phyloP scores from a whole-genome alignment of 1,140 invertebrate genomes.

The Rhyzopertha dominica region DNA sequence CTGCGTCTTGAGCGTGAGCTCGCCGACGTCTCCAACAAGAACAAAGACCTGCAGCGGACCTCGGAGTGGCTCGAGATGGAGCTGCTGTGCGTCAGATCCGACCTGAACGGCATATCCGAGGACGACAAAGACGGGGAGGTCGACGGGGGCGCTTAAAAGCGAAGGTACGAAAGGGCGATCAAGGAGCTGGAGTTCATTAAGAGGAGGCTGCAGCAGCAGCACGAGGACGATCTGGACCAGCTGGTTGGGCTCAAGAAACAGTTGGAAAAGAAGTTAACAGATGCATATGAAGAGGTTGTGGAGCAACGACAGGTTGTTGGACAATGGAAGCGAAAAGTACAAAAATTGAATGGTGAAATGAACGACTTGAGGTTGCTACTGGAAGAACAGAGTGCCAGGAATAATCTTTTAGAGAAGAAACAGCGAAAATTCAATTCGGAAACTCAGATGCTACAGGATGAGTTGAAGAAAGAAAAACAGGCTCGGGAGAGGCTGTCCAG shows the following conservation, averaged over 20 bases:
- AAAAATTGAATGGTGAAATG: conserved; percentile 86
- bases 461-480: conserved; percentile 71
- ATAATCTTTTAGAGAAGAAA: conserved; percentile 90
- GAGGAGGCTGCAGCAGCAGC: conserved; percentile 79
- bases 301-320: conserved; percentile 81
- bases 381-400: conserved; percentile 88
- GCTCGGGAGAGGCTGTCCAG: conserved; percentile 72
- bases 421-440: conserved; percentile 91
- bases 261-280: conserved; percentile 87
- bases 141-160: conserved; percentile 62
- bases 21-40: conserved; percentile 68
- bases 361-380: conserved; percentile 83
- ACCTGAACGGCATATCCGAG: conserved; percentile 57
- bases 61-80: conserved; percentile 83
- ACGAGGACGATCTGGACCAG: conserved; percentile 90
- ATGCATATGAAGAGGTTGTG: conserved; percentile 87
- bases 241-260: conserved; percentile 85
- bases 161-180: conserved; percentile 75
- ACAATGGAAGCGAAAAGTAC: conserved; percentile 88
- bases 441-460: conserved; percentile 74
- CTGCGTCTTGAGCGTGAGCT: conserved; percentile 79
- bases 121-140: conserved; percentile 55
- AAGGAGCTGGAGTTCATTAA: conserved; percentile 82
- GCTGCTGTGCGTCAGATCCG: conserved; percentile 70
- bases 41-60: conserved; percentile 69